Evolutionary conservation across 1,140 invertebrate genomes (phyloP).

Genomic region (Mizuhopecten yessoensis): DNA sequence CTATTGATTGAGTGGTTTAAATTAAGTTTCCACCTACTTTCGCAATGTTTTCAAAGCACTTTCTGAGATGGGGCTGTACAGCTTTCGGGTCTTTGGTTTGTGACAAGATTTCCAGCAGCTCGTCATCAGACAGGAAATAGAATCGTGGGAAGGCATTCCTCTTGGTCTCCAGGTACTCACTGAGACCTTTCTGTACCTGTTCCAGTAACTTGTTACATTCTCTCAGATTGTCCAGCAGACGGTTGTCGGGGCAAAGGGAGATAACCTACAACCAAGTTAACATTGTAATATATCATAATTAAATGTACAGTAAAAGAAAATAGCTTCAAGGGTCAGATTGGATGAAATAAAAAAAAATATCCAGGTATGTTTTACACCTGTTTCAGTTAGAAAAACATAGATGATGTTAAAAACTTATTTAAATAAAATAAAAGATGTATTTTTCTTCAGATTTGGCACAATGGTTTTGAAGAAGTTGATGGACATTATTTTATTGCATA

Average conservation of each 20-base stretch:
- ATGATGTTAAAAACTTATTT: no score
- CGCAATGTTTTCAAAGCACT: slow-evolving; percentile 92
- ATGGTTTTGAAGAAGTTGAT: no score
- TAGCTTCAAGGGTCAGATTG: no score
- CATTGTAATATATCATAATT: no score
- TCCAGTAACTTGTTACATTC: slow-evolving; percentile 88
- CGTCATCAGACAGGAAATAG: slow-evolving; percentile 95
- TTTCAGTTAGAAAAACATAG: no score
- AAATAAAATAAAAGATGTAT: no score
- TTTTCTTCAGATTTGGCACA: no score
- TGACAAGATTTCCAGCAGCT: slow-evolving; percentile 92
- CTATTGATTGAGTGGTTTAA: not conserved
- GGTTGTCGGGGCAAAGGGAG: slow-evolving; percentile 83
- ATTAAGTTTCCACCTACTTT: slow-evolving; percentile 83
- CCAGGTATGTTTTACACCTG: no score
- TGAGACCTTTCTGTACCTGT: slow-evolving; percentile 89
- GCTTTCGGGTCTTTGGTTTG: slow-evolving; percentile 92
- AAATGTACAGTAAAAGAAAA: no score
- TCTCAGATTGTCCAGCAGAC: slow-evolving; percentile 87
- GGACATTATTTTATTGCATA: no score
- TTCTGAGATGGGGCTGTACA: slow-evolving; percentile 91
- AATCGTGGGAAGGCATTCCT: slow-evolving; percentile 91
- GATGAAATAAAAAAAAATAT: no score
- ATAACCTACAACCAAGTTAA: slow-evolving; percentile 64
- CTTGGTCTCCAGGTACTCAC: slow-evolving; percentile 93